Conservation (phyloP, 2,888 invertebrate genomes). For the Drosophila maculinotata region DNA sequence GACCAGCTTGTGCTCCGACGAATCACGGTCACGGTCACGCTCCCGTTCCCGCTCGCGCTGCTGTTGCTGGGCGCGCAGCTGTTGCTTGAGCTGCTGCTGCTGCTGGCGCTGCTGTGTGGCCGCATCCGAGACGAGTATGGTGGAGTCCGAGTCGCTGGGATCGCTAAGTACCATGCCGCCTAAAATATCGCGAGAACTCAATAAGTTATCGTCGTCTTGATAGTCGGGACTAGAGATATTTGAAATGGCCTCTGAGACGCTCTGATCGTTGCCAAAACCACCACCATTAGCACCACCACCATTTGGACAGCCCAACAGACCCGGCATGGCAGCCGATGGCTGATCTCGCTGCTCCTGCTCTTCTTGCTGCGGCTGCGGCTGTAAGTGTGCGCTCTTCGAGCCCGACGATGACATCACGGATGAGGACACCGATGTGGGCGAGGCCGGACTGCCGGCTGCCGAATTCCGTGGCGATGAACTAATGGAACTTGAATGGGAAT, state of each 20-base stretch:
- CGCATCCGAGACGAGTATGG: slow-evolving; percentile 93
- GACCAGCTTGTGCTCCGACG: slow-evolving; percentile 91
- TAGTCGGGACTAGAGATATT: slow-evolving; percentile 96
- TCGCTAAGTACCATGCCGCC: slow-evolving; percentile 94
- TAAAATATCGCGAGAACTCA: slow-evolving; percentile 90
- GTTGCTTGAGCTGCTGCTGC: slow-evolving; percentile 79
- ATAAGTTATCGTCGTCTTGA: slow-evolving; percentile 93
- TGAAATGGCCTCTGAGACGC: slow-evolving; percentile 93
- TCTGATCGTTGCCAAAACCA: slow-evolving; percentile 89
- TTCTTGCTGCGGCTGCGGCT: slow-evolving; percentile 53
- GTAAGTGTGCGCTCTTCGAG: slow-evolving; percentile 87
- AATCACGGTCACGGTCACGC: slow-evolving; percentile 83
- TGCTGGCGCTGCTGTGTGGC: slow-evolving; percentile 80
- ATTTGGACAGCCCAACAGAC: slow-evolving; percentile 82
- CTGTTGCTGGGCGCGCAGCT: slow-evolving; percentile 76
- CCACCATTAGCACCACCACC: slow-evolving; percentile 58
- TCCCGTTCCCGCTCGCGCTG: slow-evolving; percentile 85
- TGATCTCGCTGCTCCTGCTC: slow-evolving; percentile 44
- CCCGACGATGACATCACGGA: slow-evolving; percentile 93
- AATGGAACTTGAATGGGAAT: slow-evolving; percentile 85
- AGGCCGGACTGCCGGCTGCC: slow-evolving; percentile 89
- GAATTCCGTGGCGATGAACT: slow-evolving; percentile 87
- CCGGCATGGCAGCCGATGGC: slow-evolving; percentile 64
- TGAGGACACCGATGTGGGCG: slow-evolving; percentile 94
- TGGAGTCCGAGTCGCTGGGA: slow-evolving; percentile 95